A percentile compares a stretch with the other conserved stretches of the same genome.
phyloP scores from a whole-genome alignment of 2,888 invertebrate genomes.

The Caradrina clavipalpis region DNA sequence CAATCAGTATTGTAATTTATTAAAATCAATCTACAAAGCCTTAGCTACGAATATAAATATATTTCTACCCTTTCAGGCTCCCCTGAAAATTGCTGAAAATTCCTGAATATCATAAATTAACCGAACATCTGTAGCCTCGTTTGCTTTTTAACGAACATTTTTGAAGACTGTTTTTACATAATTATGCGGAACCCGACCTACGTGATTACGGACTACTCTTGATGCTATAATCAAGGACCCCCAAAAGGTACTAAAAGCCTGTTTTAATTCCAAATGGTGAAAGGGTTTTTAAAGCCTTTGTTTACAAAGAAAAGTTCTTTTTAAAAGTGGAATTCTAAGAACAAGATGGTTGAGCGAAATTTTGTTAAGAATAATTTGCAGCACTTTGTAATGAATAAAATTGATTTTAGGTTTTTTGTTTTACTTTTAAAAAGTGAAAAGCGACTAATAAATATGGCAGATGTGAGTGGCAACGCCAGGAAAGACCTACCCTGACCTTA shows the following conservation, averaged over 20 bases:
- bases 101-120: conserved; percentile 57
- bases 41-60: conserved; percentile 18
- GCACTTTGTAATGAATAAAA: not conserved
- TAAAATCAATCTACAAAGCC: conserved; percentile 36
- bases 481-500: no score
- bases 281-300: conserved; percentile 51
- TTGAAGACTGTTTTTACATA: conserved; percentile 63
- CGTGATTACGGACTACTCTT: conserved; percentile 55
- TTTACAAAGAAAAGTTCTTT: conserved; percentile 59
- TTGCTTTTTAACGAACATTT: conserved; percentile 51
- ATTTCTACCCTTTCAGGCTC: not conserved
- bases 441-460: no score
- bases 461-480: no score
- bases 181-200: conserved; percentile 63
- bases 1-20: conserved; percentile 47
- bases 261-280: conserved; percentile 58
- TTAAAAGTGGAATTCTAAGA: conserved; percentile 30
- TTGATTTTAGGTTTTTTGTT: conserved; percentile 10
- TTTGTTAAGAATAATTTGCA: conserved; percentile 20
- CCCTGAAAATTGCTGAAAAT: conserved; percentile 38
- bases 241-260: conserved; percentile 55
- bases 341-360: conserved; percentile 29
- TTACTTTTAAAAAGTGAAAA: conserved; percentile 1
- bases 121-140: conserved; percentile 35
- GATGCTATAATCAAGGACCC: conserved; percentile 53